Evolutionary conservation across 2,113 vertebrate genomes (phyloP), one percentile per base, ranked within the genome.

Genomic region (Ochotona curzoniae): DNA sequence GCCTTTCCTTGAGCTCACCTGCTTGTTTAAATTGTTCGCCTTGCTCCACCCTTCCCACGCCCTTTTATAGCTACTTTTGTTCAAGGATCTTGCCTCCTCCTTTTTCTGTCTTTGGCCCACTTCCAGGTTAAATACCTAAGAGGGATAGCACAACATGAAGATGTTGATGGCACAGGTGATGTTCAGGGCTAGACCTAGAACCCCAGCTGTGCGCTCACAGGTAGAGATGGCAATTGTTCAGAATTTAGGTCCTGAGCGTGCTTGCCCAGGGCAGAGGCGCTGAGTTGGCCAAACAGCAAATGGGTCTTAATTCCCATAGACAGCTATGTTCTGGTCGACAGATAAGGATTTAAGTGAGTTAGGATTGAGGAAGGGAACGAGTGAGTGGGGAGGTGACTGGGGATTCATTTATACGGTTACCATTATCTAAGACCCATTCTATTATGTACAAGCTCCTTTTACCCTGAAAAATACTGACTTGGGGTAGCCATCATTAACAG

Each of bases 21-120:
- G 30, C 51, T 74, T 90, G 67, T 81, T 91, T 83, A 67, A 70
- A 89, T 57, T 38, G 7, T 90, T 85, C 35, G 51, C 82, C 81
- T 93, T 64, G 54, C 78, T 91, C 85, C 47, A 6, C 38, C 38
- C 38, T 32, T 78, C 73, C 84, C 84, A 86, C 67, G 1, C 80
- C 90, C 93, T 85, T 95, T 96, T 95, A 87, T 91, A 86, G 93
- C 75, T 91, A 87, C 91, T 76, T 95, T 93, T 94, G 94, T 93
- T 96, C 93, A 94, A 94, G 94, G 96, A 76, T 89, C 25, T 83
- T 66, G 83, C 88, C 79, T 76, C 80, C 92, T 87, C 92, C 76
- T 82, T 83, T 78, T 54, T 83, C 83, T 94, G 80, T 87, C 60
- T 81, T 76, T 95, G 90, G 92, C 87, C 64, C 66, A 69, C 81